Base-by-base conservation (phyloP, 1,140 invertebrate species). In the Steinernema feltiae region DNA sequence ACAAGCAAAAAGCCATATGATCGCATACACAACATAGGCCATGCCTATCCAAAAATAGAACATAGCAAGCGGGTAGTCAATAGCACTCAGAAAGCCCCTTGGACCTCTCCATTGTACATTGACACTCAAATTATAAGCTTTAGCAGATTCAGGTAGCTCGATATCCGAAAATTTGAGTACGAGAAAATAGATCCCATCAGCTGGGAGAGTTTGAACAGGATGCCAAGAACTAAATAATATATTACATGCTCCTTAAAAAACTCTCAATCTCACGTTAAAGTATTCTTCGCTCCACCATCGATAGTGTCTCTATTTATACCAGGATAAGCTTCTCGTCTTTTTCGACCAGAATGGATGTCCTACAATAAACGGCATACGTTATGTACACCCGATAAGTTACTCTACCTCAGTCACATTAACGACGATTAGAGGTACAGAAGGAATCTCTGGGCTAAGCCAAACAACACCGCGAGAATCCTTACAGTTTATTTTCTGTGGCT, bases 1-100 rank as follows among this genome's bases (percentile, higher is more conserved):
- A 24, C 92, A 93, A n/a, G 94, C 89, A 3, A 91, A 84, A 41
- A 95, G 88, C 94, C 94, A 97, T 35, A 90, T 89, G 1, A 93
- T 81, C n/a, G 93, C 93, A 83, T 92, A 90, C 53, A 92, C 86
- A 0, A 93, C 90, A 87, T 97, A 97, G 18, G 94, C 89, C 3
- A 92, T 88, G 84, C 93, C 95, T 93, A 96, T 94, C 15, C 91
- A 89, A n/a, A 91, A 92, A 87, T 94, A 97, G 88, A 97, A 96
- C 91, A 76, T 74, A 1, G 86, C 73, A 29, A 85, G 74, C 18
- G 84, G 84, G 32, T 84, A 82, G 75, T 85, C 84, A 24, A 85
- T 86, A 30, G 84, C 84, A 53, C 80, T 84, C 3, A 85, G 74
- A 73, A 73, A 85, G 7, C 84, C 84, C 48, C 79, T 71, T 2